phyloP scores from a whole-genome alignment of 2,113 vertebrate genomes.

The Pleuronectes platessa region DNA sequence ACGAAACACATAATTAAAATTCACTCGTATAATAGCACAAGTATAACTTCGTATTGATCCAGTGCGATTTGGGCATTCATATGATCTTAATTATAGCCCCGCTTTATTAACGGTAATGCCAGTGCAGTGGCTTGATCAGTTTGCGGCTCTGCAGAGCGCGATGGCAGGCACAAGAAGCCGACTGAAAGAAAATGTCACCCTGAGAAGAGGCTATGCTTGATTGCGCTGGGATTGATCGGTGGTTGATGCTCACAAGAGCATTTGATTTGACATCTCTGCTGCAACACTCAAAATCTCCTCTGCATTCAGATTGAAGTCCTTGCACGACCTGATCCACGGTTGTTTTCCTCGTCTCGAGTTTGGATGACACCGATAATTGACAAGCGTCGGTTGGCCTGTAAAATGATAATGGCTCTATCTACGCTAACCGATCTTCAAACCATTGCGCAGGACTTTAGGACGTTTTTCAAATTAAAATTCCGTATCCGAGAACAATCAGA shows the following conservation, averaged over 20 bases:
- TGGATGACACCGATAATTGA: constrained; percentile 69
- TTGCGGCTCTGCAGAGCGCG: constrained; percentile 10
- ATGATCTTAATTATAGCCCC: constrained; percentile 32
- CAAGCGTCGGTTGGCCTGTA: constrained; percentile 44
- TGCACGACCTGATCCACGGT: constrained; percentile 58
- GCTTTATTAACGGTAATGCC: constrained; percentile 24
- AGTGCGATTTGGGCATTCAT: constrained; percentile 15
- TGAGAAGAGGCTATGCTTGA: constrained; percentile 74
- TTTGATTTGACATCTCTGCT: constrained; percentile 77
- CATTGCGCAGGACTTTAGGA: constrained; percentile 16
- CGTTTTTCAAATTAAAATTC: constrained; percentile 27
- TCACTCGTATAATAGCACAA: background rate
- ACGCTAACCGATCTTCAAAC: constrained; percentile 31
- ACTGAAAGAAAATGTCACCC: constrained; percentile 75
- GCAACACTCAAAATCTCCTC: constrained; percentile 66
- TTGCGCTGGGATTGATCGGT: constrained; percentile 75
- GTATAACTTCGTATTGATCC: background rate
- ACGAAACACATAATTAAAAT: background rate
- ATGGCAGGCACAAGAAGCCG: constrained; percentile 56
- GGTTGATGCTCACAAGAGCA: constrained; percentile 75
- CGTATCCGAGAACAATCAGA: background rate
- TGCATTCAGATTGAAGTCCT: constrained; percentile 73
- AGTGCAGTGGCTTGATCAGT: constrained; percentile 43
- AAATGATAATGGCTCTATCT: constrained; percentile 29
- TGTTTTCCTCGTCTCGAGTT: constrained; percentile 61